Evolutionary conservation across 2,888 invertebrate genomes (phyloP).

Genomic region (Ditula angustiorana): DNA sequence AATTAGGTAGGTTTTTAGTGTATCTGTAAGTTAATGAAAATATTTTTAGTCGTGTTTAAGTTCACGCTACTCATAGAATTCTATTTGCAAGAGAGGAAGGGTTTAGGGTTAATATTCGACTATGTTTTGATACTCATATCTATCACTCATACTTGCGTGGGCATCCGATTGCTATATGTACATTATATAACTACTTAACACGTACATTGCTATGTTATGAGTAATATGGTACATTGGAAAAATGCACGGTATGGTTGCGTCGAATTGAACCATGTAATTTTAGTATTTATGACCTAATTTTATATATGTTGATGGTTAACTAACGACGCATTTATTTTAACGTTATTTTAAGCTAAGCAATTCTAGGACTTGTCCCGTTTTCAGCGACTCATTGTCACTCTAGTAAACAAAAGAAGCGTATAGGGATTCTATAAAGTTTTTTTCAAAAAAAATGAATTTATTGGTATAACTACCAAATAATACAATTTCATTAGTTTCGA

Average conservation of each 20-base stretch:
- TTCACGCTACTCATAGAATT: slow-evolving; percentile 23
- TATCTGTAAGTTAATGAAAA: slow-evolving; percentile 20
- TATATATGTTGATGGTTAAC: background rate
- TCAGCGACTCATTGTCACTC: slow-evolving; percentile 23
- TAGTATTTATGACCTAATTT: background rate
- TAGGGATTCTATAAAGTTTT: slow-evolving; percentile 31
- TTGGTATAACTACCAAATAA: background rate
- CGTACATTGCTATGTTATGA: slow-evolving; percentile 24
- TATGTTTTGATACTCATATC: slow-evolving; percentile 44
- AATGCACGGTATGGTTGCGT: slow-evolving; percentile 35
- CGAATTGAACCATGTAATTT: background rate
- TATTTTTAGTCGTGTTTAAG: slow-evolving; percentile 11
- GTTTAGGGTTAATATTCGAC: slow-evolving; percentile 2
- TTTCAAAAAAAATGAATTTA: slow-evolving; percentile 5
- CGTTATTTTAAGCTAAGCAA: slow-evolving; percentile 7
- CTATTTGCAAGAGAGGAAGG: slow-evolving; percentile 28
- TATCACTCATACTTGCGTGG: slow-evolving; percentile 73
- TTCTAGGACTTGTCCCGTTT: slow-evolving; percentile 12
- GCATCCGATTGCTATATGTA: slow-evolving; percentile 63
- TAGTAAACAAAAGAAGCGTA: slow-evolving; percentile 35
- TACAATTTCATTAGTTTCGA: background rate
- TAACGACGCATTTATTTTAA: background rate
- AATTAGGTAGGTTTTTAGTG: background rate
- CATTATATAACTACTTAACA: slow-evolving; percentile 44
- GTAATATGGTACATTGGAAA: slow-evolving; percentile 41